phyloP scores from a whole-genome alignment of 2,888 invertebrate species.

The Caprella mutica region DNA sequence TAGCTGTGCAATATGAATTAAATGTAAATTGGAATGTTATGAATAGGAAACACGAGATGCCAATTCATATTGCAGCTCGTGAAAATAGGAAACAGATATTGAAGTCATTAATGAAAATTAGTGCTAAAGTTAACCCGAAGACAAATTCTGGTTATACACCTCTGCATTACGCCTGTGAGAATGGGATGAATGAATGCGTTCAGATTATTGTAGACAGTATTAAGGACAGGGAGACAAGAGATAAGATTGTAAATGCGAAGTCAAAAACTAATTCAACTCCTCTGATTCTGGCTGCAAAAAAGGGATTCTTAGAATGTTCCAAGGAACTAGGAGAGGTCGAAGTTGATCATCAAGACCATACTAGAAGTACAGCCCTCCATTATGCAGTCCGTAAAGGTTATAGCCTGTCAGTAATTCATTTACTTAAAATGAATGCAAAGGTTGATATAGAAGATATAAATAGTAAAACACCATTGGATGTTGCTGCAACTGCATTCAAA shows the following conservation, averaged over 20 bases:
- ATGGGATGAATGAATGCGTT: constrained; percentile 1
- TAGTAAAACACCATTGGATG: background rate
- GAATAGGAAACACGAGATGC: background rate
- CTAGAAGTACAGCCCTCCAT: constrained; percentile 16
- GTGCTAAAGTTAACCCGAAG: background rate
- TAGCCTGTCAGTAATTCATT: background rate
- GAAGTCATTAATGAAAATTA: background rate
- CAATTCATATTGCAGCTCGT: background rate
- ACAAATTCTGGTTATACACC: background rate
- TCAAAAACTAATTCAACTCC: background rate
- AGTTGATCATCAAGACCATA: constrained; percentile 1
- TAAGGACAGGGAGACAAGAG: background rate
- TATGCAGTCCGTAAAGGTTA: constrained; percentile 16
- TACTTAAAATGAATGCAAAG: background rate
- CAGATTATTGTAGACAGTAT: background rate
- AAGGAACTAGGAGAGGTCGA: background rate
- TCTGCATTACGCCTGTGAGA: constrained; percentile 1
- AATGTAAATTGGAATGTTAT: background rate
- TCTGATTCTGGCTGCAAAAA: background rate
- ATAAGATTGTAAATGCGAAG: background rate
- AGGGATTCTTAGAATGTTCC: constrained; percentile 1
- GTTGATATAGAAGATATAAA: background rate
- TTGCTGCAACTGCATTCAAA: too few relatives aligned
- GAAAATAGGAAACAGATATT: background rate
- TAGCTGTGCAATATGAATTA: background rate